Percentiles rank a stretch among this genome's conserved stretches.
Evolutionary conservation across 2,113 vertebrate genomes (phyloP).

Genomic region (Turnix velox): DNA sequence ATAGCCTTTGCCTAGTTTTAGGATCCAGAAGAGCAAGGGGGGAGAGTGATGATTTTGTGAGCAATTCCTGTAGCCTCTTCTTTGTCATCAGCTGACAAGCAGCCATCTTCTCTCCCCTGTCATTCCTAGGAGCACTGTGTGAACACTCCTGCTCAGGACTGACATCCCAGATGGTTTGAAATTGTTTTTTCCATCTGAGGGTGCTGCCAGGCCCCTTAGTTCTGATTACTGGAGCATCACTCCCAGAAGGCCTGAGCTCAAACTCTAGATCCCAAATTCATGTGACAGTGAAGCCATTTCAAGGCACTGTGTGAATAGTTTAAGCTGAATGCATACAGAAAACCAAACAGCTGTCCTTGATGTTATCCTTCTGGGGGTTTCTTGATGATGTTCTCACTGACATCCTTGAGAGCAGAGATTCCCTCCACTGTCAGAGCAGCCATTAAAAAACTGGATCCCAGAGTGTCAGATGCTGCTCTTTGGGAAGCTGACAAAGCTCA

Average conservation of each 20-base stretch:
- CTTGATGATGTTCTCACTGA: neutral
- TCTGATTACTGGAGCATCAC: neutral
- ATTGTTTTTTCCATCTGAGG: neutral
- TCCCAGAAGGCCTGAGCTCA: neutral
- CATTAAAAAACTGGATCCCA: neutral
- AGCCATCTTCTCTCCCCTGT: neutral
- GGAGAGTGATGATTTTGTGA: neutral
- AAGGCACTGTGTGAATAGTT: neutral
- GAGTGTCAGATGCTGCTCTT: neutral
- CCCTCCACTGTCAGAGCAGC: neutral
- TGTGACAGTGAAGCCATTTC: neutral
- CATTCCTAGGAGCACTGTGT: neutral
- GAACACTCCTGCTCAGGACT: neutral
- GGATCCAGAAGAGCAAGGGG: neutral
- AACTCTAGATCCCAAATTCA: neutral
- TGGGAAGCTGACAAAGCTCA: neutral
- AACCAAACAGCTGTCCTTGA: neutral
- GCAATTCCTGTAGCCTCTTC: neutral
- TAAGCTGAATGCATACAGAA: neutral
- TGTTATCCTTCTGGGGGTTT: neutral
- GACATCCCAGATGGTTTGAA: neutral
- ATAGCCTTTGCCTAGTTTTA: neutral
- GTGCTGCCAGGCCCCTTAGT: neutral
- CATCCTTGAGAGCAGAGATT: neutral
- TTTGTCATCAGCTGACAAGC: neutral